Percentiles rank a stretch among this genome's conserved stretches.
Conservation (phyloP, 2,797 vertebrate genomes). For the Pseudomugil gertrudae region DNA sequence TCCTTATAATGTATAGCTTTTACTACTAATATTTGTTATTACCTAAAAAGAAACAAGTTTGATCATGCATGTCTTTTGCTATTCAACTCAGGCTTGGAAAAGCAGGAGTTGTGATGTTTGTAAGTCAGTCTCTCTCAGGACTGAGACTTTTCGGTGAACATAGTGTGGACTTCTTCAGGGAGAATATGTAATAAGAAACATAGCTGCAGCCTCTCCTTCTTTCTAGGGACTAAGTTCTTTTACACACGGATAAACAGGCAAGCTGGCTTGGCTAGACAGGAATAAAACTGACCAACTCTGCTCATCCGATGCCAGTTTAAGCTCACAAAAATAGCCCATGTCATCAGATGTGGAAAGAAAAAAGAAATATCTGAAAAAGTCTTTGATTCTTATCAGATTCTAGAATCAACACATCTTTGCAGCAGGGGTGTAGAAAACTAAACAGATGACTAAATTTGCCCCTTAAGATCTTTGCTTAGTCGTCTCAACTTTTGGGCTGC, state of each 20-base stretch:
- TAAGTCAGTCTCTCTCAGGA: slow-evolving; percentile 62
- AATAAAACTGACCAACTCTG: slow-evolving; percentile 53
- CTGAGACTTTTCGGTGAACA: slow-evolving; percentile 65
- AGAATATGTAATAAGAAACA: slow-evolving; percentile 75
- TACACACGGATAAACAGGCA: slow-evolving; percentile 54
- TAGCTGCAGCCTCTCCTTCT: slow-evolving; percentile 59
- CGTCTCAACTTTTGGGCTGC: background rate
- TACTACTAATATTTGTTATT: slow-evolving; percentile 3
- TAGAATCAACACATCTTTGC: slow-evolving; percentile 19
- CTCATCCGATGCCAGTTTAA: slow-evolving; percentile 48
- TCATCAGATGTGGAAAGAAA: slow-evolving; percentile 48
- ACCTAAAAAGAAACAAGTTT: slow-evolving; percentile 1
- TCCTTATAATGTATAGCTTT: background rate
- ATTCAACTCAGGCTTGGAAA: slow-evolving; percentile 67
- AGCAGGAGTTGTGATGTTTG: slow-evolving; percentile 69
- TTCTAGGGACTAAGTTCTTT: slow-evolving; percentile 61
- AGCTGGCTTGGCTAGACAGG: slow-evolving; percentile 33
- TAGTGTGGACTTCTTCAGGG: slow-evolving; percentile 70
- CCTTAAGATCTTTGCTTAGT: background rate
- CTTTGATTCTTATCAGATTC: slow-evolving; percentile 36
- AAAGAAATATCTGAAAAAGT: slow-evolving; percentile 9
- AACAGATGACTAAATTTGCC: slow-evolving; percentile 10
- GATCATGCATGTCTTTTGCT: slow-evolving; percentile 38
- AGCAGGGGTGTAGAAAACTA: slow-evolving; percentile 6
- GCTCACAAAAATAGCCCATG: slow-evolving; percentile 38